Evolutionary conservation across 37 sponge, comb jelly and placozoan species (phyloP).

Genomic region (Hexactinellida sp.): DNA sequence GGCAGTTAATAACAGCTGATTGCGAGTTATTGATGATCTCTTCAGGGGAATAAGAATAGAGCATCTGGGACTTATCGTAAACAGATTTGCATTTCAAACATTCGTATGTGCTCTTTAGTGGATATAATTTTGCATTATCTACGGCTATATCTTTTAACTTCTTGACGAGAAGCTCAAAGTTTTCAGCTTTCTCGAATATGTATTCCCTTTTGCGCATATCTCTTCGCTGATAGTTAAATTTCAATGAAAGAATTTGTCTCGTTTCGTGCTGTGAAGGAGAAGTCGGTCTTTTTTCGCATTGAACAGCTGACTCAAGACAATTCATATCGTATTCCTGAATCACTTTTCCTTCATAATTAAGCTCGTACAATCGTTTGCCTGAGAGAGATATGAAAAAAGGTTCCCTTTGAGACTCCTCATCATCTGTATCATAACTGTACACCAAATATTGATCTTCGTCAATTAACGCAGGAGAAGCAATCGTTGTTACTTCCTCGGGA

Average conservation of each 20-base stretch:
- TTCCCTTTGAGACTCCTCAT: background rate
- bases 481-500: background rate
- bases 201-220: background rate
- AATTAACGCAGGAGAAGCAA: background rate
- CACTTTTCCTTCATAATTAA: background rate
- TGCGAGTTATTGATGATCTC: background rate
- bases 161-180: background rate
- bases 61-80: background rate
- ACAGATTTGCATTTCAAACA: conserved; percentile 6
- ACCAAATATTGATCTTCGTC: background rate
- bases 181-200: background rate
- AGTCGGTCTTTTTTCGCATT: background rate
- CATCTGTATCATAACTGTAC: background rate
- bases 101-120: background rate
- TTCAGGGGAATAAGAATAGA: background rate
- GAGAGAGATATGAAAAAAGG: background rate
- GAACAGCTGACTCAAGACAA: background rate
- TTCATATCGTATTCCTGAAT: conserved; percentile 11
- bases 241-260: background rate
- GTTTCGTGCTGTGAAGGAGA: background rate
- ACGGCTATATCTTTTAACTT: background rate
- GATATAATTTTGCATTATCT: background rate
- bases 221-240: background rate
- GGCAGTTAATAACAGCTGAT: background rate
- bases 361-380: background rate